phyloP scores from a whole-genome alignment of 2,888 invertebrate genomes.

The Lasioglossum leucozonium region DNA sequence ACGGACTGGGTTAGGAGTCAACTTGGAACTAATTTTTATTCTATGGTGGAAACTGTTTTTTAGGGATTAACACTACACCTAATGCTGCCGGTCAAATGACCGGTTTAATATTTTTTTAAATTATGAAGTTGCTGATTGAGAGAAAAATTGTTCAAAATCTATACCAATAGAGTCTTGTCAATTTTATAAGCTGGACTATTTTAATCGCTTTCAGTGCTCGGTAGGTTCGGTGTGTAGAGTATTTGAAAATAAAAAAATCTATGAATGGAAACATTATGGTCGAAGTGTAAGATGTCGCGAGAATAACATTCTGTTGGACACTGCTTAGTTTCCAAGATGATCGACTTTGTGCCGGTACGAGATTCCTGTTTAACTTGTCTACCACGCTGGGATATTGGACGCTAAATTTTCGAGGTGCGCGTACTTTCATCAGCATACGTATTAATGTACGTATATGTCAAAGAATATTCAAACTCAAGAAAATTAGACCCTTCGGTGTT shows the following conservation, averaged over 20 bases:
- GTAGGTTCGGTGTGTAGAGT: too few species aligned
- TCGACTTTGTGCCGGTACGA: too few species aligned
- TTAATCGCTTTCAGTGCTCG: too few species aligned
- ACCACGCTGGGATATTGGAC: background rate
- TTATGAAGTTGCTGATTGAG: too few species aligned
- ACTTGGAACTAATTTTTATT: background rate
- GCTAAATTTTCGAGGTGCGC: background rate
- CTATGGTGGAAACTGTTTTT: background rate
- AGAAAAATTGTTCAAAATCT: too few species aligned
- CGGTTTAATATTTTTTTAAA: too few species aligned
- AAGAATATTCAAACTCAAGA: conserved; percentile 5
- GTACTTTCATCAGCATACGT: background rate
- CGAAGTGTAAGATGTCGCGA: background rate
- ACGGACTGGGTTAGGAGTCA: background rate
- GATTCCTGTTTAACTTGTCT: conserved; percentile 2
- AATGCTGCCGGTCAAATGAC: too few species aligned
- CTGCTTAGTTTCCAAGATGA: background rate
- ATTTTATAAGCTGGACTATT: too few species aligned
- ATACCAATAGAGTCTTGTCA: too few species aligned
- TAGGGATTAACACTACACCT: too few species aligned
- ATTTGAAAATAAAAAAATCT: too few species aligned
- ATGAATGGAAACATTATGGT: background rate
- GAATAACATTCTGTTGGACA: background rate
- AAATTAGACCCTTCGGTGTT: background rate
- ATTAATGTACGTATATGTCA: background rate